Evolutionary conservation across 2,113 vertebrate genomes (phyloP).

Genomic region (Plestiodon gilberti): DNA sequence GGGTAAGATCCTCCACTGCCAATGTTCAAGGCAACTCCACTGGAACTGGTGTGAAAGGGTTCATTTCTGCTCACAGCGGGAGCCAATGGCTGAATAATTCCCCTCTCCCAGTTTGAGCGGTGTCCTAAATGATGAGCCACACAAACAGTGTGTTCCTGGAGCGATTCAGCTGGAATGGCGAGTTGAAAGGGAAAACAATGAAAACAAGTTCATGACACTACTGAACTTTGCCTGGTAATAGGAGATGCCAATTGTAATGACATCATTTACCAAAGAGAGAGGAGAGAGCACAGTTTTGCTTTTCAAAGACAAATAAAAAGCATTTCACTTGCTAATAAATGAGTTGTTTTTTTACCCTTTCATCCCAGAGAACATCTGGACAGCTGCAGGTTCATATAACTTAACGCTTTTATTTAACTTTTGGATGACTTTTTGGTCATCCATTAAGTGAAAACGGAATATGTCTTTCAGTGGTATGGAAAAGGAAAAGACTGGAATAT

Average conservation of each 20-base stretch:
- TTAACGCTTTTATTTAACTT: slow-evolving; percentile 65
- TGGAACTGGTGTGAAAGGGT: neutral
- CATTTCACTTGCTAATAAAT: slow-evolving; percentile 74
- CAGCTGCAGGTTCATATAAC: slow-evolving; percentile 60
- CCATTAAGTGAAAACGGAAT: slow-evolving; percentile 33
- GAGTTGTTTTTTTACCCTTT: slow-evolving; percentile 75
- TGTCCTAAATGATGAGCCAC: slow-evolving; percentile 15
- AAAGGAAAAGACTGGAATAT: slow-evolving; percentile 37
- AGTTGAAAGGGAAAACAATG: slow-evolving; percentile 35
- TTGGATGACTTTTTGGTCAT: neutral
- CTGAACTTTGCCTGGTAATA: slow-evolving; percentile 48
- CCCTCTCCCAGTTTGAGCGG: accelerated
- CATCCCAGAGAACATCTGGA: slow-evolving; percentile 62
- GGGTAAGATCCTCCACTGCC: neutral
- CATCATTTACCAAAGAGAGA: slow-evolving; percentile 55
- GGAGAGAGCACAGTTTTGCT: slow-evolving; percentile 63
- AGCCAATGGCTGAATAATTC: neutral
- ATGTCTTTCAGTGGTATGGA: slow-evolving; percentile 46
- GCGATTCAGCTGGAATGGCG: slow-evolving; percentile 35
- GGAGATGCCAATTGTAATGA: slow-evolving; percentile 41
- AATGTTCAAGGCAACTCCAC: neutral
- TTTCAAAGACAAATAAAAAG: slow-evolving; percentile 70
- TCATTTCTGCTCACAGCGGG: neutral
- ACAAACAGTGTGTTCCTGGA: slow-evolving; percentile 7
- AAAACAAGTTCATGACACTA: slow-evolving; percentile 33